Evolutionary conservation across 2,797 vertebrate species (phyloP), one percentile per base, ranked within the genome.

Genomic region (Halcyon smyrnensis): DNA sequence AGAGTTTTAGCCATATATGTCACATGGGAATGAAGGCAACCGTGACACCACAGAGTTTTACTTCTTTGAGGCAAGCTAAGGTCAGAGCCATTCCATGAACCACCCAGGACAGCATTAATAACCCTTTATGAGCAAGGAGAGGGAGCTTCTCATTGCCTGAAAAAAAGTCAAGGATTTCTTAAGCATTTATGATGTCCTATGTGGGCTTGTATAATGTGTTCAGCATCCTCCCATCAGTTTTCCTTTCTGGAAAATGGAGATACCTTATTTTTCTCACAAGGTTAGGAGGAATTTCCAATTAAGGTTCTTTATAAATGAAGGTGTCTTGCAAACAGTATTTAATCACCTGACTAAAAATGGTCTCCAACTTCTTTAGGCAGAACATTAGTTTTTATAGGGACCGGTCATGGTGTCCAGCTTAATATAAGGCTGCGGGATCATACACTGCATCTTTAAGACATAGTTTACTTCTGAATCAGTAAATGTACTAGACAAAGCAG

Each of bases 401-500:
- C 50, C 34, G 32, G 65, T 63, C 59, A 28, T 19, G 7, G n/a
- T n/a, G 89, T 45, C 79, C 83, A 56, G 80, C 79, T 94, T 84
- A 63, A 75, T 43, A 37, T 65, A 39, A 84, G 67, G 74, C 84
- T 89, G 56, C 7, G 37, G 92, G 95, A 89, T 90, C 95, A 86
- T 75, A 91, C 2, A 3, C 95, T 96, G 94, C 96, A 97, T 98
- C 97, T 98, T 98, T 98, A 97, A 98, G 97, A 92, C 95, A 93
- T 96, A 98, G 96, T 98, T 97, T 96, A 96, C 97, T 97, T 95
- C 97, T 93, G 97, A 97, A 97, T 97, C 97, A 93, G 97, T 98
- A 97, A 97, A 91, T 8, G 82, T 69, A 94, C 79, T 87, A 97
- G 97, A 98, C 97, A 98, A 98, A 98, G 97, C 97, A 95, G 86